Base-by-base conservation (phyloP, 2,113 vertebrate species). In the Carlito syrichta region DNA sequence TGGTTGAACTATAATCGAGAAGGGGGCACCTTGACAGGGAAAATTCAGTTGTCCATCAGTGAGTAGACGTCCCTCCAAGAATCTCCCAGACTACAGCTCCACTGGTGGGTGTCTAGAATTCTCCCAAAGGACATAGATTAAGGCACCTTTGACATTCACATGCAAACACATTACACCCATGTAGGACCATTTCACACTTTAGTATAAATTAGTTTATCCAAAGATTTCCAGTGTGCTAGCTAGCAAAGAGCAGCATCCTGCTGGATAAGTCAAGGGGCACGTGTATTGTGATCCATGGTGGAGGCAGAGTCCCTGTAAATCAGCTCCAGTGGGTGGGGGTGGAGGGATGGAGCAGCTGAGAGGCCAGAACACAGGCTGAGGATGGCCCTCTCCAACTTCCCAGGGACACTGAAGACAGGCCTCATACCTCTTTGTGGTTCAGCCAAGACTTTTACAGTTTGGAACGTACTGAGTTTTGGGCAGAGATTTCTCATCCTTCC, bases 401-500 rank as follows among this genome's bases (percentile, higher is more conserved):
- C 35, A 56, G 87, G 38, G 16, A 45, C 58, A 71, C 52, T 66
- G 58, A 83, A 52, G 58, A 43, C 9, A 35, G 73, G 40, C 13
- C 30, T 86, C 12, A 35, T 73, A 40, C 10, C 23, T 86, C 90
- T 62, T 78, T 32, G 52, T 0, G 9, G 48, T 43, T 30, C 56
- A 93, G 68, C 16, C n/a, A 78, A 69, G 7, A 8, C 30, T 48
- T 73, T 91, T 63, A 58, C 13, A 86, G 54, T 48, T 83, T 94
- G 76, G 81, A 95, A 87, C 2, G 32, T 48, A 50, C 35, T 96
- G 78, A 76, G 52, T 50, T 74, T 76, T 9, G 88, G 94, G 48
- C 16, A 82, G 88, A 52, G 78, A 73, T 71, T 96, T 27, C 77
- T 89, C 85, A 83, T 93, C 58, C 88, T 96, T 96, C 89, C 88